Evolutionary conservation across 2,113 vertebrate species (phyloP).

Genomic region (Sciurus niger): DNA sequence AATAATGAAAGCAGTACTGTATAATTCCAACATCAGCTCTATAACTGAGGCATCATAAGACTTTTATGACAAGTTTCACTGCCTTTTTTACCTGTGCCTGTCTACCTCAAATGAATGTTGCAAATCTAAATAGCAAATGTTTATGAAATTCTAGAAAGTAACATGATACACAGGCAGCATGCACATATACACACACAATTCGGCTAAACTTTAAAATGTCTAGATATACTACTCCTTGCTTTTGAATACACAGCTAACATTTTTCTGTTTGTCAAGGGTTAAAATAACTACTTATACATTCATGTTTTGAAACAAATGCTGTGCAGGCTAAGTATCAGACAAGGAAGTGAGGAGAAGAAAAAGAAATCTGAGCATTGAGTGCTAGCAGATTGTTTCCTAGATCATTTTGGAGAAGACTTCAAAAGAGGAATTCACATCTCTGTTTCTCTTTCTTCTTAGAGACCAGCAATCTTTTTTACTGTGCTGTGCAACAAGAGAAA

Average conservation of each 20-base stretch:
- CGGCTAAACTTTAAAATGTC: background rate
- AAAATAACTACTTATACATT: background rate
- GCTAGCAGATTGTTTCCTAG: background rate
- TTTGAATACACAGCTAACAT: background rate
- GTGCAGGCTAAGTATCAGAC: background rate
- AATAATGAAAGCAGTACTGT: background rate
- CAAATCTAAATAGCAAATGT: background rate
- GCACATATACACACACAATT: background rate
- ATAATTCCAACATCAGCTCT: background rate
- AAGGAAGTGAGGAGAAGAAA: background rate
- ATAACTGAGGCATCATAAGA: background rate
- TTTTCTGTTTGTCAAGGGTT: background rate
- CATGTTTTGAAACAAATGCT: background rate
- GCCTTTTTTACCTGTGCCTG: background rate
- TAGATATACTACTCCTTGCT: background rate
- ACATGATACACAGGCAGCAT: background rate
- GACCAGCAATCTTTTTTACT: slow-evolving; percentile 65
- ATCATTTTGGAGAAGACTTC: slow-evolving; percentile 48
- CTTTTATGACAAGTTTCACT: background rate
- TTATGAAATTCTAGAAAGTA: background rate
- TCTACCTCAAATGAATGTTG: background rate
- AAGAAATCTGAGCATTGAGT: background rate
- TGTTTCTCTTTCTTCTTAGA: slow-evolving; percentile 57
- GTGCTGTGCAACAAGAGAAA: slow-evolving; percentile 59
- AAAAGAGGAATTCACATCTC: slow-evolving; percentile 57